These are phyloP conservation scores for Coccyzus lansbergi DNA, from an alignment of 2,797 vertebrate genomes.

Conservation along the genomic window DNA sequence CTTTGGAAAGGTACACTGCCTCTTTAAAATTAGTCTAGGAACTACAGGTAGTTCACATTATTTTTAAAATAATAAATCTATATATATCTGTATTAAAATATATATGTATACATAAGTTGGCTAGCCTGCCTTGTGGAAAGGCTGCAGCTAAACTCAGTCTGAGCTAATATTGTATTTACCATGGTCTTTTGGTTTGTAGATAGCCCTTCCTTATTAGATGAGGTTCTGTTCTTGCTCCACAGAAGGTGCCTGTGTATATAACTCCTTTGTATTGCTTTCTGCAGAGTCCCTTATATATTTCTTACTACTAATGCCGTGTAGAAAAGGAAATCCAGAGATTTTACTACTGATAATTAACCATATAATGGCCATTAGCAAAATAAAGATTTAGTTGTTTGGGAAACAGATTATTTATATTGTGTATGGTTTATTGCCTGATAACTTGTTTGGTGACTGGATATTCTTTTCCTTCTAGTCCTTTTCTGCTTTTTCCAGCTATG, in stretches of 20 bases:
- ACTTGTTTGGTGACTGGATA: slow-evolving; percentile 77
- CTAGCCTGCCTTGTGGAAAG: slow-evolving; percentile 54
- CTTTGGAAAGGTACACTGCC: slow-evolving; percentile 71
- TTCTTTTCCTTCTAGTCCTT: slow-evolving; percentile 72
- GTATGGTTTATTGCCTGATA: slow-evolving; percentile 77
- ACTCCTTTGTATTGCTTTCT: slow-evolving; percentile 66
- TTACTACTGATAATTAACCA: slow-evolving; percentile 76
- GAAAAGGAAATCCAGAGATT: slow-evolving; percentile 73
- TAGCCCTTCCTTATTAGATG: slow-evolving; percentile 57
- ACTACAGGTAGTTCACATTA: slow-evolving; percentile 75
- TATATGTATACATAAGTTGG: slow-evolving; percentile 70
- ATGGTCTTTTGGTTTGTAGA: slow-evolving; percentile 71
- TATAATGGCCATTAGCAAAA: slow-evolving; percentile 69
- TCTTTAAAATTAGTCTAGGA: slow-evolving; percentile 74
- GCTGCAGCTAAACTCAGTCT: slow-evolving; percentile 52
- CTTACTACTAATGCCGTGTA: slow-evolving; percentile 69
- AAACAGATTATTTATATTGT: slow-evolving; percentile 77
- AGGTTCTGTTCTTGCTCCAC: slow-evolving; percentile 62
- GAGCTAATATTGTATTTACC: slow-evolving; percentile 69
- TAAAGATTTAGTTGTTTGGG: slow-evolving; percentile 73
- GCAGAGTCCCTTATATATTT: slow-evolving; percentile 70
- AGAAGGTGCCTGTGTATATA: slow-evolving; percentile 64
- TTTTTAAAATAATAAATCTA: slow-evolving; percentile 72
- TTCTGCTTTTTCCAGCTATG: slow-evolving; percentile 74
- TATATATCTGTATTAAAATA: slow-evolving; percentile 72